Percentiles rank a stretch among this genome's conserved stretches.
Evolutionary conservation across 2,888 invertebrate genomes (phyloP).

Genomic region (Mayetiola destructor): DNA sequence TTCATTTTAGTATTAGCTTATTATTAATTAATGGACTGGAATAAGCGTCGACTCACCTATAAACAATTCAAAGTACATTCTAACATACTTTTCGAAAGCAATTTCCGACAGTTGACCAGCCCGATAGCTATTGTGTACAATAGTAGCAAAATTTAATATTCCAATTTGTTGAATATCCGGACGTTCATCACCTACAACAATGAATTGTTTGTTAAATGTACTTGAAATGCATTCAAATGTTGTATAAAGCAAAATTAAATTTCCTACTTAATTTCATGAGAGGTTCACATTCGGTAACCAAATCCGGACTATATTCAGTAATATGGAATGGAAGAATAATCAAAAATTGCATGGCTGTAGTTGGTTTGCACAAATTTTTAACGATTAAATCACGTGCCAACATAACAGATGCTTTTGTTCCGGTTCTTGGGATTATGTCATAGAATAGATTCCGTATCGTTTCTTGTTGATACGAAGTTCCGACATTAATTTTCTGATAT

Average conservation of each 20-base stretch:
- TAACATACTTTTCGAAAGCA: slow-evolving; percentile 53
- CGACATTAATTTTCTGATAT: slow-evolving; percentile 44
- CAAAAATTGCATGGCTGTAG: slow-evolving; percentile 48
- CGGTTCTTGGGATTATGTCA: slow-evolving; percentile 54
- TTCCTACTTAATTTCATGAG: slow-evolving; percentile 33
- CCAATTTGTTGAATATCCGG: slow-evolving; percentile 50
- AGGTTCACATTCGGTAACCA: slow-evolving; percentile 42
- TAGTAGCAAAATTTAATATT: slow-evolving; percentile 52
- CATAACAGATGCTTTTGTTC: slow-evolving; percentile 48
- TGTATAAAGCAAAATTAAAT: background rate
- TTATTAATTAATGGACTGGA: background rate
- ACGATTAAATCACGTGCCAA: slow-evolving; percentile 50
- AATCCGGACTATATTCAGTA: slow-evolving; percentile 39
- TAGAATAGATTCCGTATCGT: slow-evolving; percentile 58
- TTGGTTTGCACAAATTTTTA: slow-evolving; percentile 46
- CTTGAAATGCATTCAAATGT: background rate
- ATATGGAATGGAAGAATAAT: slow-evolving; percentile 57
- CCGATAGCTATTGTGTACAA: slow-evolving; percentile 47
- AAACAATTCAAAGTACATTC: slow-evolving; percentile 54
- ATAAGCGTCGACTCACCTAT: slow-evolving; percentile 41
- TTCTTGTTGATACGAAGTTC: slow-evolving; percentile 60
- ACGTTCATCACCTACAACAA: slow-evolving; percentile 28
- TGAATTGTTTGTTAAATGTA: background rate
- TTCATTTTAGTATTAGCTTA: slow-evolving; percentile 1
- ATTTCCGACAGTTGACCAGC: slow-evolving; percentile 42